Evolutionary conservation across 2,888 invertebrate species (phyloP), one percentile per base, ranked within the genome.

Genomic region (Mesopsocus fuscifrons): DNA sequence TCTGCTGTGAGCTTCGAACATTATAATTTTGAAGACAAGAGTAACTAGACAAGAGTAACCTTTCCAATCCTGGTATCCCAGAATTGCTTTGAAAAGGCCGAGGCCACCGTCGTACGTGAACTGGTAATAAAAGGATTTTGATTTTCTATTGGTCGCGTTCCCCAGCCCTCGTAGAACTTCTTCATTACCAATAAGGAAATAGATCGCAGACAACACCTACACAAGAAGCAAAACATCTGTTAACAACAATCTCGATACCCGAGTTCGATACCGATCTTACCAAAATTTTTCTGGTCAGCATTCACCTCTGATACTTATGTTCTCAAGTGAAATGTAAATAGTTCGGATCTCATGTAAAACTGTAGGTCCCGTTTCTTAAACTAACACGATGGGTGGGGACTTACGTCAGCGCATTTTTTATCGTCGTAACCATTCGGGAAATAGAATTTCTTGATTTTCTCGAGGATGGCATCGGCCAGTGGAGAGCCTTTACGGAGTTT

Each of bases 381-480:
- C 11, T 26, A 26, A 26, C 11, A 11, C 11, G 26, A 26, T 9
- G 6, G 26, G 26, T 26, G 6, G 4, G 17, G n/a, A 38, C 38
- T 38, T 20, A 38, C 38, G 20, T 38, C 38, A 17, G 21, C 21
- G 11, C 5, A 38, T n/a, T 20, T 38, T 38, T 38, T 4, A 18
- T 38, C 20, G 3, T 3, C 4, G 11, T 18, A 38, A 3, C 38
- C 38, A 26, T 26, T 26, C 11, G 6, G 6, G 26, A 26, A 26
- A 11, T 26, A 26, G 11, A 26, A 26, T 9, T 11, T 26, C 26
- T 26, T 26, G 11, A 26, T 26, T 11, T 26, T 26, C 8, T 26
- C 26, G 8, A 26, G 11, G 11, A 26, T 26, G 26, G 26, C 6
- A 11, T 26, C 26, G 6, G 26, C 26, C 11, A 26, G 11, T 11